A percentile compares a stretch with the other conserved stretches of the same genome.
Evolutionary conservation across 2,113 vertebrate species (phyloP).

Genomic region (Psammodynastes pulverulentus): DNA sequence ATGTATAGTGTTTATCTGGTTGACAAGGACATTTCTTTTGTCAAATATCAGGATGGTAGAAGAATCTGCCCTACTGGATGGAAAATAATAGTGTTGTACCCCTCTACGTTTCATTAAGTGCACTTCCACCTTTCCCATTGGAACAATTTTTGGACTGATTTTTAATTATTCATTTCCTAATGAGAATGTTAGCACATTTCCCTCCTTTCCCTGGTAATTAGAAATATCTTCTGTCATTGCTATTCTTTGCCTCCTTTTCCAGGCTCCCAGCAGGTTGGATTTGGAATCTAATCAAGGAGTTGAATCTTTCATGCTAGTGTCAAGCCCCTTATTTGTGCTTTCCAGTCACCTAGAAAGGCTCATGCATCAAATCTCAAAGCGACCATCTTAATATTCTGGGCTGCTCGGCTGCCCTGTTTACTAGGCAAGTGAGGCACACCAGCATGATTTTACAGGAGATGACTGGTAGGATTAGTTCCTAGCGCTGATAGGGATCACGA

Average conservation of each 20-base stretch:
- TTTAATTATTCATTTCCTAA: constrained; percentile 29
- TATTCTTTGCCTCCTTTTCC: background rate
- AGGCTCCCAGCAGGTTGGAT: constrained; percentile 17
- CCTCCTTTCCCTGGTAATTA: constrained; percentile 20
- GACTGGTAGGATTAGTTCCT: background rate
- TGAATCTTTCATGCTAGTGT: constrained; percentile 7
- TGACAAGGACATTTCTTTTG: background rate
- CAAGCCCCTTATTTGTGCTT: constrained; percentile 21
- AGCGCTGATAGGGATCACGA: background rate
- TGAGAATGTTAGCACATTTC: constrained; percentile 13
- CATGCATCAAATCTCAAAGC: constrained; percentile 8
- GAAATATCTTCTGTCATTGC: background rate
- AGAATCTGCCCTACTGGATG: background rate
- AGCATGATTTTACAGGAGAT: background rate
- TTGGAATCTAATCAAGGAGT: constrained; percentile 32
- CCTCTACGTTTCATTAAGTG: background rate
- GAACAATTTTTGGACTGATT: background rate
- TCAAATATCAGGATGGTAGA: background rate
- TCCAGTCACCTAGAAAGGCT: constrained; percentile 24
- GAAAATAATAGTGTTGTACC: background rate
- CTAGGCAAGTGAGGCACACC: background rate
- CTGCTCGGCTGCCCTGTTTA: background rate
- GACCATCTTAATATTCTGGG: constrained; percentile 24
- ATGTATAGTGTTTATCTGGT: background rate
- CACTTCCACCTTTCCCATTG: background rate